Base-by-base conservation (phyloP, 30 jellyfish, hydroid and myxozoan genomes). In the Cassiopea andromeda region DNA sequence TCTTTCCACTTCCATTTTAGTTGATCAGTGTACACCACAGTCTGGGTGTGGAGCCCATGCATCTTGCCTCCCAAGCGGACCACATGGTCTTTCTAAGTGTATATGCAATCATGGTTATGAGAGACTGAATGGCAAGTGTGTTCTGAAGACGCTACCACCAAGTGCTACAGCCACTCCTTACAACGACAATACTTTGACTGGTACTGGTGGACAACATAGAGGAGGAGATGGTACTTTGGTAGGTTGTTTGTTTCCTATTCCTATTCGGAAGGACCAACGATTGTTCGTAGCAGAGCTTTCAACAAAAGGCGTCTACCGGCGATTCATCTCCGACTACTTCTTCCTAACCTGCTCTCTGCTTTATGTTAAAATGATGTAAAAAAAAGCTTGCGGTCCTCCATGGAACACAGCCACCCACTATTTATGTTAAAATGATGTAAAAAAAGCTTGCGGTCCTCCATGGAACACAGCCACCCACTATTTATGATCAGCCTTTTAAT, bases 11-110 rank as follows among this genome's bases (percentile, higher is more conserved):
- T 8, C 15, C 7, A 4, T 89, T 67, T 16, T 77, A 90, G 98
- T 71, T 27, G 97, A 95, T 48, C 77, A 76, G 49, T 95, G 97
- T 68, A 49, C 73, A 14, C 88, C 97, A 15, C 85, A 97, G 38
- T 46, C 60, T 10, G 98, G 93, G 18, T 94, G 98, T 57, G 87
- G 73, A 1, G 78, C 15, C 13, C 74, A 92, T 78, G 98, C 89
- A 64, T 47, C 43, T 47, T 94, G 98, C 59, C 69, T 85, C 14
- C 95, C 94, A 54, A 66, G 57, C 54, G 90, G 90, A 43, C 83
- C 87, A 18, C 61, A 71, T 43, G 96, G 94, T 12, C 81, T 75
- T 77, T 46, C 47, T 9, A 57, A 75, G 68, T 94, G 98, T 64
- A 60, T 66, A 7, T 94, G 98, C 76, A 88, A 73, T 7, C 38